A percentile compares a stretch with the other conserved stretches of the same genome.
Conservation (phyloP, 1,140 invertebrate genomes). For the Melanaphis sacchari region DNA sequence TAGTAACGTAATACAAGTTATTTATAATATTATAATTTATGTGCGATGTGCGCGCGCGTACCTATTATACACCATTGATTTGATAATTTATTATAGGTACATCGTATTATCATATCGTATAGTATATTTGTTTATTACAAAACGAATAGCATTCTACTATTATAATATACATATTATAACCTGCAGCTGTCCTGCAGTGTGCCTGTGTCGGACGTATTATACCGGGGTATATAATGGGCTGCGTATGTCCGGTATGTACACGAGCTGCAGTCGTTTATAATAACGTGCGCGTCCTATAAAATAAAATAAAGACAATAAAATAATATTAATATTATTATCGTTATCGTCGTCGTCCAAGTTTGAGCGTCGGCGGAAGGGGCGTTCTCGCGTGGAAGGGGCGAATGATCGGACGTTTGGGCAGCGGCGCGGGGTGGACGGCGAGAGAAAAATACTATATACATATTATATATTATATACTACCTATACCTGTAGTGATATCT, state of each 20-base stretch:
- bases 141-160: neutral
- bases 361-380: neutral
- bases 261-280: too few species aligned
- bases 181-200: too few species aligned
- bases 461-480: neutral
- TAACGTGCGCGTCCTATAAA: too few species aligned
- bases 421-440: neutral
- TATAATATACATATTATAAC: too few species aligned
- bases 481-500: neutral
- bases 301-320: too few species aligned
- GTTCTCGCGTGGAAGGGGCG: neutral
- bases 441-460: neutral
- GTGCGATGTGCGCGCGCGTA: neutral
- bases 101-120: too few species aligned
- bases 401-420: neutral
- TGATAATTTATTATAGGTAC: conserved; percentile 3
- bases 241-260: too few species aligned
- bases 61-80: neutral
- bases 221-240: too few species aligned
- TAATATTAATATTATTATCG: too few species aligned
- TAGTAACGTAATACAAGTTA: neutral
- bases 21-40: neutral
- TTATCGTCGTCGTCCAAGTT: too few species aligned
- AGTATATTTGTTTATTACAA: neutral
- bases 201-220: too few species aligned